These are phyloP conservation scores for Neolamprologus devosi DNA, from an alignment of 2,113 vertebrate genomes.

Conservation along the genomic window DNA sequence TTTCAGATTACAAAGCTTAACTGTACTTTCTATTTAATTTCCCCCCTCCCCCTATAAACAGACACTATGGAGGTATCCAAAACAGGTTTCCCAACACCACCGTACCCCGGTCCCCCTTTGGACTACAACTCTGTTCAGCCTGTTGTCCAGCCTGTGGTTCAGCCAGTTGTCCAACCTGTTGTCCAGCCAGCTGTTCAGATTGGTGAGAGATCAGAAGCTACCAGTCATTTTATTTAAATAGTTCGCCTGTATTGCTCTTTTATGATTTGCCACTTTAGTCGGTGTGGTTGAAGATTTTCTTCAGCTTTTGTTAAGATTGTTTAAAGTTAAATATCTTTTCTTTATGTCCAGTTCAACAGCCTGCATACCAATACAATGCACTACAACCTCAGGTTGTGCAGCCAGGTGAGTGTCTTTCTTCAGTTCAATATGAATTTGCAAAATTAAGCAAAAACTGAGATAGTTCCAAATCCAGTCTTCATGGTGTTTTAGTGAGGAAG, in stretches of 20 bases:
- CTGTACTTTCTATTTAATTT: background rate
- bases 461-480: background rate
- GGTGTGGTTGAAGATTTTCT: background rate
- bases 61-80: conserved; percentile 7
- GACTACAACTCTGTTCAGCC: background rate
- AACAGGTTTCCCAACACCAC: background rate
- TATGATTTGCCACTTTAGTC: background rate
- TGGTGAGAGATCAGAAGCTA: background rate
- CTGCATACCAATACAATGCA: background rate
- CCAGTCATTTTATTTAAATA: background rate
- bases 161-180: background rate
- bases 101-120: background rate
- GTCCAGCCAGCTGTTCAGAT: background rate
- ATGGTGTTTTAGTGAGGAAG: background rate
- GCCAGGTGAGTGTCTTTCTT: background rate
- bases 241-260: background rate
- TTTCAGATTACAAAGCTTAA: background rate
- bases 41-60: background rate
- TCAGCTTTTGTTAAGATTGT: background rate
- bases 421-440: background rate
- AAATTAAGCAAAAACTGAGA: background rate
- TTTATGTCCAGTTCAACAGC: background rate
- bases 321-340: background rate
- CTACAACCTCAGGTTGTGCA: background rate
- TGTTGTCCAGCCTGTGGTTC: background rate